A percentile compares a stretch with the other conserved stretches of the same genome.
Conservation (phyloP, 2,113 vertebrate species). For the Nettapus auritus region DNA sequence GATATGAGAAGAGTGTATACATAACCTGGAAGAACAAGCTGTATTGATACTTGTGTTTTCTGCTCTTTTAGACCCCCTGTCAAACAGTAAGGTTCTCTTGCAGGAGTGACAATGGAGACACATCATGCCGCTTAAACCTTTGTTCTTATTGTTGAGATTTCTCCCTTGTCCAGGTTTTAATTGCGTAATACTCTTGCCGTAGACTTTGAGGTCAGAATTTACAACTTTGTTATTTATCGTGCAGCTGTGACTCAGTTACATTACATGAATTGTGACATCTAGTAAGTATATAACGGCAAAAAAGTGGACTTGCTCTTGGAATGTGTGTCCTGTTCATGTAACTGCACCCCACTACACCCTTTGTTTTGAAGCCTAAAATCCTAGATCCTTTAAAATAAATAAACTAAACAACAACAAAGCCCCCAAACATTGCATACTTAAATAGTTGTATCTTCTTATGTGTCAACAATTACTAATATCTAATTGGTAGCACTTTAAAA, state of each 20-base stretch:
- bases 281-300: background rate
- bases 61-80: background rate
- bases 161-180: background rate
- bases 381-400: background rate
- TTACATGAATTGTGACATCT: fast-evolving
- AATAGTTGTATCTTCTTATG: background rate
- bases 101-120: background rate
- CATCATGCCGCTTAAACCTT: background rate
- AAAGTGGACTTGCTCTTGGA: background rate
- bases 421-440: background rate
- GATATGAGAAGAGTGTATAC: background rate
- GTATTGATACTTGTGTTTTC: background rate
- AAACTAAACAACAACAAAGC: background rate
- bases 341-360: background rate
- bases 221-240: background rate
- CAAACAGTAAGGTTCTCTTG: background rate
- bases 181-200: background rate
- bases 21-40: background rate
- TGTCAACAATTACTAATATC: background rate
- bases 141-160: background rate
- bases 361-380: background rate
- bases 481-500: background rate
- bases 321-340: background rate
- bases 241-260: background rate
- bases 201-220: background rate